Evolutionary conservation across 2,797 vertebrate genomes (phyloP).

Genomic region (Pipistrellus kuhlii): DNA sequence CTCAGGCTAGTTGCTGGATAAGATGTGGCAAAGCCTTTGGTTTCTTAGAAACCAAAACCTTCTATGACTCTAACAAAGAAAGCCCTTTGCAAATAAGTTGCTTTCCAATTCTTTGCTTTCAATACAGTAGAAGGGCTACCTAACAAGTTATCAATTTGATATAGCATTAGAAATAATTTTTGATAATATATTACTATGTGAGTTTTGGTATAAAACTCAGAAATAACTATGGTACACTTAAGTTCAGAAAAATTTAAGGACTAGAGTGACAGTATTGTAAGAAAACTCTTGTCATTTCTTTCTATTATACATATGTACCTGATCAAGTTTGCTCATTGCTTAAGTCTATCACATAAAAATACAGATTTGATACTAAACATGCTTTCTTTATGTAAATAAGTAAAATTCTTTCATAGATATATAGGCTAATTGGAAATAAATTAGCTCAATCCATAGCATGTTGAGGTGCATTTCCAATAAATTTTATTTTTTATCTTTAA

Average conservation of each 20-base stretch:
- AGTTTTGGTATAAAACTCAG: constrained; percentile 28
- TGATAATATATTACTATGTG: not conserved
- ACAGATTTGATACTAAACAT: not conserved
- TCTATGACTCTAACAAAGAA: not conserved
- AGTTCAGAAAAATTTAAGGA: constrained; percentile 45
- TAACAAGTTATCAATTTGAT: constrained; percentile 23
- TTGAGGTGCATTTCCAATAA: not conserved
- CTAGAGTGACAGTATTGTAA: not conserved
- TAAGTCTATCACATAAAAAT: not conserved
- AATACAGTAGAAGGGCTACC: not conserved
- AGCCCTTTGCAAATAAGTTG: not conserved
- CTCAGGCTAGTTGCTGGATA: not conserved
- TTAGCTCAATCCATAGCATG: not conserved
- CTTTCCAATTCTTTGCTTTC: constrained; percentile 8
- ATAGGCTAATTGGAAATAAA: not conserved
- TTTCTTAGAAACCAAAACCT: not conserved
- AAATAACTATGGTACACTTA: not conserved
- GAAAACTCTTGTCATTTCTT: not conserved
- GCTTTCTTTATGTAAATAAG: not conserved
- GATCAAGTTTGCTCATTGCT: not conserved
- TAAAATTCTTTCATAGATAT: not conserved
- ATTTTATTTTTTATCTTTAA: constrained; percentile 43
- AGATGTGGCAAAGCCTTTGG: not conserved
- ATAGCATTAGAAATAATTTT: constrained; percentile 38
- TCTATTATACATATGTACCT: constrained; percentile 11